Evolutionary conservation across 2,797 vertebrate species (phyloP), one percentile per base, ranked within the genome.

Genomic region (Anisognathus igniventris): DNA sequence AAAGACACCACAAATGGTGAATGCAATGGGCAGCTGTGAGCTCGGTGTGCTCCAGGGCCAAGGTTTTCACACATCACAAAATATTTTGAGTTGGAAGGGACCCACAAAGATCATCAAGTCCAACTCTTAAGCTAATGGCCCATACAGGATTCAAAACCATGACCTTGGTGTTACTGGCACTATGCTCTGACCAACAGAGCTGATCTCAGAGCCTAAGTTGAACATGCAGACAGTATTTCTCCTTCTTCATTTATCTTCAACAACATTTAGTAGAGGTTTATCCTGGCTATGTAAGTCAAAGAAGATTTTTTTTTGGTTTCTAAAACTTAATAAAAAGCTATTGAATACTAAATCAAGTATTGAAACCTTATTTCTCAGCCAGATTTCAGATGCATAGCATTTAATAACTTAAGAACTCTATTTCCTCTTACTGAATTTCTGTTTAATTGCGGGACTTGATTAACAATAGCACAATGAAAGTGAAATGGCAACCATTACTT

Each of bases 371-470:
- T 75, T 95, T 83, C 68, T 90, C 12, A 1, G 37, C 20, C 53
- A 80, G 48, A 71, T 87, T 86, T 86, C 78, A 93, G 42, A 91
- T 53, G 54, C 68, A 75, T 50, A 87, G 30, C 35, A 74, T 93
- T 89, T 91, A 92, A 78, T 83, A 86, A 68, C 31, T 92, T 91
- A 54, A 89, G 68, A 93, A 48, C 19, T 85, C 77, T 58, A 35
- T 81, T 94, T 96, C 68, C 84, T 83, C 37, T 22, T 75, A 90
- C 16, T 94, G 73, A 90, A 92, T 92, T 92, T 92, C 54, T 94
- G 12, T 88, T 86, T 91, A 93, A 82, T 71, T 88, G 81, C 71
- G 40, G 28, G 54, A 72, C 65, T 72, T 92, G 81, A 94, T 94
- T 96, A 91, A 88, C 51, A 83, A 72, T 7, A 80, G 47, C 45